phyloP scores from a whole-genome alignment of 2,888 invertebrate genomes.

The Tipula confusa region DNA sequence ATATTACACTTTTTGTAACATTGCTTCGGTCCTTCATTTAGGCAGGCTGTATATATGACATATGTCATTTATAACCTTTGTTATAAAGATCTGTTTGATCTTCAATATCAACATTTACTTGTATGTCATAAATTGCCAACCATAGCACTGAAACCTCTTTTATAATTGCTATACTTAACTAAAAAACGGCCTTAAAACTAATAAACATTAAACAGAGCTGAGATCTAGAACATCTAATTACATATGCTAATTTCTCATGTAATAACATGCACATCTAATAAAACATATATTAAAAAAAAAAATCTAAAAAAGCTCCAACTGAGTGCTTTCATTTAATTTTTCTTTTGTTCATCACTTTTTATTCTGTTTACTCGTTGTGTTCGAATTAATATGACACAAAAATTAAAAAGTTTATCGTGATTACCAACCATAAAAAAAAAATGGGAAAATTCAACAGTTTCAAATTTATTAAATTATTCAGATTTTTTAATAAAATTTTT shows the following conservation, averaged over 20 bases:
- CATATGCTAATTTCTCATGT: not conserved
- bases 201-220: too few relatives aligned
- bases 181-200: too few relatives aligned
- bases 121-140: too few relatives aligned
- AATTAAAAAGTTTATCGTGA: slow-evolving; percentile 12
- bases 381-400: not conserved
- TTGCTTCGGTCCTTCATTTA: too few relatives aligned
- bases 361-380: not conserved
- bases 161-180: too few relatives aligned
- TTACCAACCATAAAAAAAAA: not conserved
- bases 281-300: too few relatives aligned
- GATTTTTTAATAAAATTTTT: not conserved
- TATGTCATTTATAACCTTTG: too few relatives aligned
- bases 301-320: not conserved
- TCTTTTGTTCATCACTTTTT: not conserved
- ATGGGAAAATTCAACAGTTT: slow-evolving; percentile 25
- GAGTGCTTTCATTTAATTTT: not conserved
- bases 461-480: slow-evolving; percentile 17
- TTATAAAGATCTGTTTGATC: too few relatives aligned
- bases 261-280: not conserved
- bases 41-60: too few relatives aligned
- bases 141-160: too few relatives aligned
- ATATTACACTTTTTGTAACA: too few relatives aligned
- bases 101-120: too few relatives aligned
- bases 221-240: not conserved